phyloP scores from a whole-genome alignment of 2,797 vertebrate species.

The Eidolon dupreanum region DNA sequence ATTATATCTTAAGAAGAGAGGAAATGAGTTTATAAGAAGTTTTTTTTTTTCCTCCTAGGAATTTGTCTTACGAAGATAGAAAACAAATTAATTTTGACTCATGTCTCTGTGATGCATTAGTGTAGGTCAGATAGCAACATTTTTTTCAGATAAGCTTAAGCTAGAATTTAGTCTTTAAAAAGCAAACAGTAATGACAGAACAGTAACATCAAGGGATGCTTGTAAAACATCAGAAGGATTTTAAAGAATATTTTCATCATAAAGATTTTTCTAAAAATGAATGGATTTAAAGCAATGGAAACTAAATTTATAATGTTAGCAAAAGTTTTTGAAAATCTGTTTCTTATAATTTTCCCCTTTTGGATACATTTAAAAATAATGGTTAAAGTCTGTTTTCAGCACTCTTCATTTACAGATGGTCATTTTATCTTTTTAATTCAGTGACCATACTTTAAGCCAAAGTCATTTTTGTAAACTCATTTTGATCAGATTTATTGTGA shows the following conservation, averaged over 20 bases:
- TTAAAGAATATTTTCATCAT: conserved; percentile 3
- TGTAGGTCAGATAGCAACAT: neutral
- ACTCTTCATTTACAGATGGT: neutral
- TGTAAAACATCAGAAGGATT: neutral
- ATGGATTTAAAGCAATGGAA: neutral
- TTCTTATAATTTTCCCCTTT: neutral
- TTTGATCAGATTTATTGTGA: conserved; percentile 54
- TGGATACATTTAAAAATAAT: neutral
- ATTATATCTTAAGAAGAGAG: neutral
- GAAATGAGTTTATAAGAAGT: neutral
- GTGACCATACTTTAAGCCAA: neutral
- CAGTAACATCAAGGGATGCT: neutral
- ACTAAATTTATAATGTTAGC: neutral
- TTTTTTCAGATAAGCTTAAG: conserved; percentile 40
- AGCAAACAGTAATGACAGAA: neutral
- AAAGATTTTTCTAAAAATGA: conserved; percentile 42
- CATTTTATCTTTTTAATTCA: conserved; percentile 39
- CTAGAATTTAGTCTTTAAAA: conserved; percentile 39
- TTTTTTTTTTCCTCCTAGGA: neutral
- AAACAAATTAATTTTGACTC: conserved; percentile 14
- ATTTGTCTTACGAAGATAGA: conserved; percentile 24
- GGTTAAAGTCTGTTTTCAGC: neutral
- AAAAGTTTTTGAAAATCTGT: conserved; percentile 22
- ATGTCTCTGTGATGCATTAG: neutral
- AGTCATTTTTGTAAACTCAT: conserved; percentile 32